Evolutionary conservation across 1,140 invertebrate species (phyloP).

Genomic region (Homarus americanus): DNA sequence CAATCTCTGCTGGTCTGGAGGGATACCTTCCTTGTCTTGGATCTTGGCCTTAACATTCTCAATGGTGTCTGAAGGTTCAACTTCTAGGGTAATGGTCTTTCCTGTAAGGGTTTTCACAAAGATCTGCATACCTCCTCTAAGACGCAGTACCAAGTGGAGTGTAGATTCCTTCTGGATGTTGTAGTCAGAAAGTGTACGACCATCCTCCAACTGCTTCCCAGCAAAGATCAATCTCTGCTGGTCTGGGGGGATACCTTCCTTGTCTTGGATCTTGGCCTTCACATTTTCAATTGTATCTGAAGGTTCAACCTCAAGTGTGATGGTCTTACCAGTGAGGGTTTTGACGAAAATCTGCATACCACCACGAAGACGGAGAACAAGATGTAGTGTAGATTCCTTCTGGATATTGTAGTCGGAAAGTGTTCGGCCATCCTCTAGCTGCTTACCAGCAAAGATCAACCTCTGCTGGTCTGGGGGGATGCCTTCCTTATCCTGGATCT

Average conservation of each 20-base stretch:
- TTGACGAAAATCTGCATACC: conserved; percentile 16
- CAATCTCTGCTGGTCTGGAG: conserved; percentile 27
- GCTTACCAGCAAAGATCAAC: conserved; percentile 41
- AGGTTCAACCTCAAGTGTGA: conserved; percentile 7
- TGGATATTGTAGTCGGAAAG: conserved; percentile 23
- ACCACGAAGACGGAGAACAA: not conserved
- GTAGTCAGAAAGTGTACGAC: conserved; percentile 18
- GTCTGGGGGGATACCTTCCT: conserved; percentile 25
- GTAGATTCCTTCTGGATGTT: conserved; percentile 40
- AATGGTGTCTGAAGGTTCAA: conserved; percentile 24
- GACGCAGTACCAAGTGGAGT: not conserved
- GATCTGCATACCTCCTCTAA: conserved; percentile 32
- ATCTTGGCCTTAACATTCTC: conserved; percentile 37
- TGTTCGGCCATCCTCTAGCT: conserved; percentile 9
- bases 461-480: conserved; percentile 34
- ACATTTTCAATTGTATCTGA: conserved; percentile 33
- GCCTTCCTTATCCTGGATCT: conserved; percentile 36
- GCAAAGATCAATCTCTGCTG: conserved; percentile 47
- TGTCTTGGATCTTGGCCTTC: conserved; percentile 33
- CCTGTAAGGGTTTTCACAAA: conserved; percentile 37
- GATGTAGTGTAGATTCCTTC: conserved; percentile 23
- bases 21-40: conserved; percentile 36
- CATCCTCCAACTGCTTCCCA: conserved; percentile 31
- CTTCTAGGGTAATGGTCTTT: conserved; percentile 32
- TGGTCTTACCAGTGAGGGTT: conserved; percentile 26